Percentiles rank a stretch among this genome's conserved stretches.
These are phyloP conservation scores for Drosophila chauvacae DNA, from an alignment of 1,140 invertebrate genomes.

Conservation along the genomic window DNA sequence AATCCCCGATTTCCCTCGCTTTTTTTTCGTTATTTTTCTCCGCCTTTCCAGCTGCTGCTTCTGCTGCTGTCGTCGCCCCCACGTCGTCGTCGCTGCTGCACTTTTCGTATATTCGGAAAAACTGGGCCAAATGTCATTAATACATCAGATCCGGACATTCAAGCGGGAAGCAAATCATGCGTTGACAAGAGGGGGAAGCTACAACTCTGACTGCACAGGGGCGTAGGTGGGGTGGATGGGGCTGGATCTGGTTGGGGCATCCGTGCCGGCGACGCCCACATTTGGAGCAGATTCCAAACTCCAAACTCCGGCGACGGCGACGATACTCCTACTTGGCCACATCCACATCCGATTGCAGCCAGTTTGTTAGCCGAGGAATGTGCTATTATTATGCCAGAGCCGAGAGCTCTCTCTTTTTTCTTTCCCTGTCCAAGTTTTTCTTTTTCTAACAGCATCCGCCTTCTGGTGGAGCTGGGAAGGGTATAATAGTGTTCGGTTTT, in stretches of 20 bases:
- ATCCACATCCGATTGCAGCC: conserved; percentile 75
- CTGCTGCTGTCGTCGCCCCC: conserved; percentile 39
- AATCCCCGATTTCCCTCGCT: conserved; percentile 29
- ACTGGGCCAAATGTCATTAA: conserved; percentile 81
- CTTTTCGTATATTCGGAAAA: conserved; percentile 41
- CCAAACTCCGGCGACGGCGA: conserved; percentile 18
- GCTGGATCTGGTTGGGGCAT: not conserved
- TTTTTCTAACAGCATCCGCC: conserved; percentile 31
- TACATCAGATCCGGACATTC: conserved; percentile 72
- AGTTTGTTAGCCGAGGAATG: conserved; percentile 61
- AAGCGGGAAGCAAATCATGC: conserved; percentile 47
- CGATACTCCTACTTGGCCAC: conserved; percentile 42
- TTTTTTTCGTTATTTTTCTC: conserved; percentile 23
- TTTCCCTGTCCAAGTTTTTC: conserved; percentile 5
- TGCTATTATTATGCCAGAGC: conserved; percentile 73
- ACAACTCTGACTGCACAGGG: conserved; percentile 1
- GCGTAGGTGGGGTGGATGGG: conserved; percentile 9
- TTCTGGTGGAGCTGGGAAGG: conserved; percentile 1
- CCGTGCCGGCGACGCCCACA: conserved; percentile 55
- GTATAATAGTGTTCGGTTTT: not conserved
- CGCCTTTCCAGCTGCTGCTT: conserved; percentile 8
- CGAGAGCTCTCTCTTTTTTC: conserved; percentile 4
- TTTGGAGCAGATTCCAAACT: conserved; percentile 48
- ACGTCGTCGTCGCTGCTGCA: conserved; percentile 21
- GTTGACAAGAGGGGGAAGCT: conserved; percentile 28